Evolutionary conservation across 2,888 invertebrate genomes (phyloP), one percentile per base, ranked within the genome.

Genomic region (Lagria hirta): DNA sequence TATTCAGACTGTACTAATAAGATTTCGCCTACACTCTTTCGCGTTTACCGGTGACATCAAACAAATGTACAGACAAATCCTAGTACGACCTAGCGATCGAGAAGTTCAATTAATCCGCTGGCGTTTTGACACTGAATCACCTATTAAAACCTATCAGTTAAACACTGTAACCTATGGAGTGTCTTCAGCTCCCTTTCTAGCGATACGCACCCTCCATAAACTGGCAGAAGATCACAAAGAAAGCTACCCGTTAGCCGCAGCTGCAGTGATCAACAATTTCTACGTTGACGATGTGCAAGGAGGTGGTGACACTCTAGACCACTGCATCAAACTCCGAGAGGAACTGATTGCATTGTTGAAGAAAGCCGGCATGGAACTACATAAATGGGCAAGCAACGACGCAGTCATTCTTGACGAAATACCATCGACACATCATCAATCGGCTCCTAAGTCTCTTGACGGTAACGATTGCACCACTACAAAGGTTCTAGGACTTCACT

Each of bases 51-150:
- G 20, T 7, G 49, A 49, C 29, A 40, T 48, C 2, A 13, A 32
- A 15, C 38, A 52, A 15, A 55, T 55, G 50, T 55, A 43, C 22
- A 18, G 46, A 5, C 46, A 51, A 23, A 55, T 55, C 10, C 20
- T 38, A 15, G 32, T 53, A 12, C n/a, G 18, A 7, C 22, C 22
- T 6, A 35, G 24, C 14, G 40, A 50, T 27, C 33, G 48, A 4
- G 7, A 36, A 5, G 50, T 27, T 48, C 53, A 46, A 14, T 5
- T 13, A 3, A 43, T 46, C 20, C 7, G 35, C 14, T 46, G 35
- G 23, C 21, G 47, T 8, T 47, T 36, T 21, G 20, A 29, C 6
- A 33, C 14, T 18, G 12, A 10, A 2, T 21, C 28, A 2, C 43
- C 22, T 7, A 7, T 44, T 28, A 28, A 14, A 17, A 16, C 22